These are phyloP conservation scores for Bothrops jararaca DNA, from an alignment of 2,113 vertebrate genomes.

Conservation along the genomic window DNA sequence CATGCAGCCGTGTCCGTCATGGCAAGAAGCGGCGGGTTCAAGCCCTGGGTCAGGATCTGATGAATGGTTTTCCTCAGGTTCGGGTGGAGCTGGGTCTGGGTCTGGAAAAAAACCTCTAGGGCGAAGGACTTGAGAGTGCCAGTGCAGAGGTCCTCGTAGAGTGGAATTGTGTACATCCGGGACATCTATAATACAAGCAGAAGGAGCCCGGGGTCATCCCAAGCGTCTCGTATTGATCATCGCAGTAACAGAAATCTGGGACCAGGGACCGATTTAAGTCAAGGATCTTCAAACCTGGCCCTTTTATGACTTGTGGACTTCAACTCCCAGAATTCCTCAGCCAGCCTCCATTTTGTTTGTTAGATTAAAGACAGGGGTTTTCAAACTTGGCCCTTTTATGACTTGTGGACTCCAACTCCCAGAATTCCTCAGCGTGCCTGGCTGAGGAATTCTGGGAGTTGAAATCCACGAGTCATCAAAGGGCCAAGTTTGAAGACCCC, in stretches of 20 bases:
- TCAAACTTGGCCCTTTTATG: no score
- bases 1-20: constrained; percentile 53
- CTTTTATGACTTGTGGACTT: no score
- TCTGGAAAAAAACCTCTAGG: constrained; percentile 93
- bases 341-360: no score
- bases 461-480: no score
- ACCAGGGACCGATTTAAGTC: no score
- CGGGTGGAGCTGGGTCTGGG: constrained; percentile 88
- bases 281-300: no score
- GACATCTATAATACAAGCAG: constrained; percentile 79
- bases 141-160: constrained; percentile 93
- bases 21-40: constrained; percentile 63
- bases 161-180: constrained; percentile 95
- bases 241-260: not conserved
- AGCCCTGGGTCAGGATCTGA: constrained; percentile 88
- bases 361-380: no score
- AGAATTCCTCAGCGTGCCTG: no score
- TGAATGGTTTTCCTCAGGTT: constrained; percentile 90
- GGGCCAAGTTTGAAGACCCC: no score
- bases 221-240: not conserved
- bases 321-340: no score
- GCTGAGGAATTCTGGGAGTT: no score
- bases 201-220: not conserved
- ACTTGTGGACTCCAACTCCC: no score
- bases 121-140: constrained; percentile 90